Evolutionary conservation across 1,140 invertebrate species (phyloP).

Genomic region (Nephotettix cincticeps): DNA sequence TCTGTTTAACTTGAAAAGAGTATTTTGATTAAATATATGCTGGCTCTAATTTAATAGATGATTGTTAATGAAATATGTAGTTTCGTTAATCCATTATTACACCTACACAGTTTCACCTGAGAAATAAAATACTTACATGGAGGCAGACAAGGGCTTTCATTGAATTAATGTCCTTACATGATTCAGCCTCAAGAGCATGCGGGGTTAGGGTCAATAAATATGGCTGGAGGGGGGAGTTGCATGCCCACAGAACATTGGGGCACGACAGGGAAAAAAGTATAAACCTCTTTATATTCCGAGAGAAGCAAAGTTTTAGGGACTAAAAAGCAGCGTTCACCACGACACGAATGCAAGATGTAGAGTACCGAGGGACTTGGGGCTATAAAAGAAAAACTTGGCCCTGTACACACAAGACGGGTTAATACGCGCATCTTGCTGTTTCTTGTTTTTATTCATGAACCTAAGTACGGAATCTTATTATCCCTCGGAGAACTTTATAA

Average conservation of each 20-base stretch:
- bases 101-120: too few relatives aligned
- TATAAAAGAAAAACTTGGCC: slow-evolving; percentile 8
- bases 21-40: too few relatives aligned
- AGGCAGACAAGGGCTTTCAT: not conserved
- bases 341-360: slow-evolving; percentile 3
- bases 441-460: slow-evolving; percentile 8
- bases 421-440: not conserved
- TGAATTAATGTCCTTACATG: not conserved
- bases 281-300: slow-evolving; percentile 7
- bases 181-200: not conserved
- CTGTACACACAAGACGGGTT: not conserved
- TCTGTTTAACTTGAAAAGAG: too few relatives aligned
- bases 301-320: slow-evolving; percentile 3
- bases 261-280: slow-evolving; percentile 8
- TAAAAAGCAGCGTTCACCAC: not conserved
- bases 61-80: too few relatives aligned
- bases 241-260: not conserved
- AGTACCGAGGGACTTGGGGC: not conserved
- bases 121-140: too few relatives aligned
- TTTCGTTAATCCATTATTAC: too few relatives aligned
- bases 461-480: slow-evolving; percentile 7
- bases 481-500: not conserved
- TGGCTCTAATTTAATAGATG: too few relatives aligned
- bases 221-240: not conserved
- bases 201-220: not conserved